A percentile compares a stretch with the other conserved stretches of the same genome.
Conservation (phyloP, 2,113 vertebrate genomes). For the Eulemur rufifrons region DNA sequence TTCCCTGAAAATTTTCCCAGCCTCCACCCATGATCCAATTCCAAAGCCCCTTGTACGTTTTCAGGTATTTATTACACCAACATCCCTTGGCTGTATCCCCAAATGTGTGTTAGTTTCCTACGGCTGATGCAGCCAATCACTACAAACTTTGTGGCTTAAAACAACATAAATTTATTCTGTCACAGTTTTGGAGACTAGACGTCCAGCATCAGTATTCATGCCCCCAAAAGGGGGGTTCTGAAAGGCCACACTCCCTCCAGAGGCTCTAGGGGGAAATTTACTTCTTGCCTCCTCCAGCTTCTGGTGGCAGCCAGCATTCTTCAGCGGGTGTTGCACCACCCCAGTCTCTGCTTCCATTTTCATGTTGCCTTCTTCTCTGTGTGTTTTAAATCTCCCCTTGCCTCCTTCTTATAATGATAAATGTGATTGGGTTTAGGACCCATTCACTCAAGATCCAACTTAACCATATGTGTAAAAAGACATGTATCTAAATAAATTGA, state of each 20-base stretch:
- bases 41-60: background rate
- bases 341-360: no score
- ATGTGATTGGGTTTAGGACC: background rate
- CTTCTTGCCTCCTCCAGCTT: background rate
- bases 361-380: background rate
- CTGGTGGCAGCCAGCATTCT: accelerated
- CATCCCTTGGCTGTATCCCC: no score
- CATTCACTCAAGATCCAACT: background rate
- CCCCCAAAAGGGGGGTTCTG: background rate
- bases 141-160: background rate
- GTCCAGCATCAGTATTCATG: background rate
- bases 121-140: background rate
- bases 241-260: background rate
- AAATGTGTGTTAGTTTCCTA: background rate
- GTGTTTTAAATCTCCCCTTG: background rate
- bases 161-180: background rate
- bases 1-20: background rate
- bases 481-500: background rate
- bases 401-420: background rate
- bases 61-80: background rate
- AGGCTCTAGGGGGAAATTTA: background rate
- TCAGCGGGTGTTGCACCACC: background rate
- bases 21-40: background rate
- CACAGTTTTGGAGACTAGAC: background rate
- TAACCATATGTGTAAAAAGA: background rate